phyloP scores from a whole-genome alignment of 2,113 vertebrate species.

The Catagonus wagneri region DNA sequence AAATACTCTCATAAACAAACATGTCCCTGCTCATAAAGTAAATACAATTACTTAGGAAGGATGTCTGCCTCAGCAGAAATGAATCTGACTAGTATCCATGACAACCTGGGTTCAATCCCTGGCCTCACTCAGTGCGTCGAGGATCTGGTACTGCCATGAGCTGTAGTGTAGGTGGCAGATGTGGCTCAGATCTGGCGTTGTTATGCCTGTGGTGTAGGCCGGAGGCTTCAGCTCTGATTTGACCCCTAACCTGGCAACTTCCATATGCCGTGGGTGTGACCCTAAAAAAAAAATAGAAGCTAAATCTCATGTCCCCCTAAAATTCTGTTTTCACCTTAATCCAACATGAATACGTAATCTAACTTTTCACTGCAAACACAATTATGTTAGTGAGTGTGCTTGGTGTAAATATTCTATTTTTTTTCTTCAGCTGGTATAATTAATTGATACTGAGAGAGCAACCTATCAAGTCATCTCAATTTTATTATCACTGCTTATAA shows the following conservation, averaged over 20 bases:
- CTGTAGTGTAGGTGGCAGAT: too few species aligned
- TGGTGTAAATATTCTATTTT: neutral
- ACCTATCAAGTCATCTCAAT: neutral
- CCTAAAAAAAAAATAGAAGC: neutral
- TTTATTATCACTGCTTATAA: neutral
- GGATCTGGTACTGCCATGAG: too few species aligned
- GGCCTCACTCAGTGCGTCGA: too few species aligned
- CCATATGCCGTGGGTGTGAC: too few species aligned
- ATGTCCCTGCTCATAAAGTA: neutral
- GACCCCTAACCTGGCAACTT: too few species aligned
- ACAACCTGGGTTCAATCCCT: too few species aligned
- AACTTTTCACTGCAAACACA: neutral
- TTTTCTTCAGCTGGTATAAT: conserved; percentile 8
- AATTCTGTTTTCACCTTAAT: neutral
- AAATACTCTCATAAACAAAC: neutral
- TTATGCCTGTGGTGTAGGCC: too few species aligned
- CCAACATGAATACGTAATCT: neutral
- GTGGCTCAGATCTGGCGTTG: too few species aligned
- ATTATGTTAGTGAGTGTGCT: neutral
- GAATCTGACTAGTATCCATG: too few species aligned
- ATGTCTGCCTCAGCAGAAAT: too few species aligned
- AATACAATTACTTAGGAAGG: neutral
- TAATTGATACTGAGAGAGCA: neutral
- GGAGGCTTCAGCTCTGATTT: too few species aligned
- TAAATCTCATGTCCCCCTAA: neutral